phyloP scores from a whole-genome alignment of 2,797 vertebrate genomes.

The Falco biarmicus region DNA sequence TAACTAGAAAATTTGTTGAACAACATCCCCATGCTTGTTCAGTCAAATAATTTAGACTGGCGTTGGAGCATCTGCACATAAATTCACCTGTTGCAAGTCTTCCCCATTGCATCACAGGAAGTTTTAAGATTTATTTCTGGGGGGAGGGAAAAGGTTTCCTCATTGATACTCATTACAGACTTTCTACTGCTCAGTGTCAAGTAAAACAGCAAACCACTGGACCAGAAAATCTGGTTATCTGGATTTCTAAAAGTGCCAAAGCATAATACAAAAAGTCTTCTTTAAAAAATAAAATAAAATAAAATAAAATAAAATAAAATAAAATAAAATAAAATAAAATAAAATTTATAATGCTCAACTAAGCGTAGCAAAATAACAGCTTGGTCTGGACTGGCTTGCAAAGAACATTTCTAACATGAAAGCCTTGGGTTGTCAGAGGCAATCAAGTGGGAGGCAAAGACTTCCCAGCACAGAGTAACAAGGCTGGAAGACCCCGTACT shows the following conservation, averaged over 20 bases:
- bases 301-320: too few species aligned
- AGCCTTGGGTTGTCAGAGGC: accelerated
- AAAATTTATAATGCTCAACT: accelerated
- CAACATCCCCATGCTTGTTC: background rate
- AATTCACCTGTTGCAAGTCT: background rate
- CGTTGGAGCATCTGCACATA: background rate
- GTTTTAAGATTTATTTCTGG: background rate
- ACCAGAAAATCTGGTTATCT: background rate
- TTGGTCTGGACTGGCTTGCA: background rate
- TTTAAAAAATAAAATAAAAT: background rate
- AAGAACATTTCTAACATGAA: background rate
- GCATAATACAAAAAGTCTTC: background rate
- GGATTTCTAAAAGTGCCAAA: background rate
- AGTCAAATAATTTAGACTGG: background rate
- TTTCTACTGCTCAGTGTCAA: background rate
- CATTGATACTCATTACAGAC: background rate
- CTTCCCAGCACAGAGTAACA: background rate
- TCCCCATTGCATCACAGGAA: background rate
- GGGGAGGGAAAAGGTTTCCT: background rate
- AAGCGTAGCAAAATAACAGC: background rate
- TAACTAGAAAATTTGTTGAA: background rate
- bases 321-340: too few species aligned
- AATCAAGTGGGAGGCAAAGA: background rate
- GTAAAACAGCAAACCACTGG: background rate
- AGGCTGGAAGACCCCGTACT: background rate